Evolutionary conservation across 2,888 invertebrate species (phyloP).

Genomic region (Tachystola acroxantha): DNA sequence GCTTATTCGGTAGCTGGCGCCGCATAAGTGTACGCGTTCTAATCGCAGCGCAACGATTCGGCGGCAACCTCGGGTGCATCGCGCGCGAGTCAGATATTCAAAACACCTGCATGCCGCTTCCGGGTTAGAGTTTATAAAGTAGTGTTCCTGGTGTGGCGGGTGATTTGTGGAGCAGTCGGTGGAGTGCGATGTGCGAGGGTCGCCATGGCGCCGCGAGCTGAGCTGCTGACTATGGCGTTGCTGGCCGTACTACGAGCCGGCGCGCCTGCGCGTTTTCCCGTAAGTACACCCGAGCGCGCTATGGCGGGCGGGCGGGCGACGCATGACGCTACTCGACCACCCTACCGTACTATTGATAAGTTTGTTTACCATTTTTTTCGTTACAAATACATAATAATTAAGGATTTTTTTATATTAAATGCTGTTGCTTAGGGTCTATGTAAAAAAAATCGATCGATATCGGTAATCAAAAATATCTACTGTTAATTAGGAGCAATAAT

Average conservation of each 20-base stretch:
- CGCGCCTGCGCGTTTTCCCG: conserved; percentile 72
- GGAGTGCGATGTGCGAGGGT: conserved; percentile 53
- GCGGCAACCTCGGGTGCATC: conserved; percentile 44
- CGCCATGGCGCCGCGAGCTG: conserved; percentile 47
- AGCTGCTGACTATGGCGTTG: conserved; percentile 50
- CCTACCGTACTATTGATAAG: no score
- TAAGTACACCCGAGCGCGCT: conserved; percentile 43
- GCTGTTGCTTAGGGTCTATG: no score
- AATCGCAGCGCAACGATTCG: conserved; percentile 46
- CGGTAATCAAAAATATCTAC: no score
- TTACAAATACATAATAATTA: no score
- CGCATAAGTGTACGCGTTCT: conserved; percentile 72
- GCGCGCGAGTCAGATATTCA: conserved; percentile 60
- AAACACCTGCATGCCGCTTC: conserved; percentile 68
- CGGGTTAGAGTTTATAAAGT: conserved; percentile 53
- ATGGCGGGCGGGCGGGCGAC: conserved; percentile 72
- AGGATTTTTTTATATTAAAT: no score
- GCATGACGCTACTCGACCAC: conserved; percentile 11
- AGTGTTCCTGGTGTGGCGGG: conserved; percentile 30
- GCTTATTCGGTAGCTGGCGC: conserved; percentile 72
- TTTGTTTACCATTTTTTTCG: background rate
- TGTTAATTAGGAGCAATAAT: no score
- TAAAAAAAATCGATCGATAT: no score
- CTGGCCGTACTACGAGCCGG: conserved; percentile 58
- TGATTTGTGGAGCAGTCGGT: conserved; percentile 32